Conservation (phyloP, 2,888 invertebrate genomes). For the Folsomia candida region DNA sequence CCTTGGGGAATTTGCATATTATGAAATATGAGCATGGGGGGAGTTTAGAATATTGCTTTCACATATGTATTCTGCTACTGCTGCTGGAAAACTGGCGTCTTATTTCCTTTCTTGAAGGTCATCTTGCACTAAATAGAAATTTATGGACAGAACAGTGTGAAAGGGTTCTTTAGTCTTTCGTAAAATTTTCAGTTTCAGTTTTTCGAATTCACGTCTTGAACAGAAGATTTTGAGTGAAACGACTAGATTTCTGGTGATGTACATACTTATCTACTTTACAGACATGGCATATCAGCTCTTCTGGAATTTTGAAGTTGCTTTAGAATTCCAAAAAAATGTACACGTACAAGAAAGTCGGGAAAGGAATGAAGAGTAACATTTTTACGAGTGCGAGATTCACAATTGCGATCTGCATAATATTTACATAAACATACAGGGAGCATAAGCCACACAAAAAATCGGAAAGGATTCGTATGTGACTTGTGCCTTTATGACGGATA, state of each 20-base stretch:
- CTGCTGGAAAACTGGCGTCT: too few relatives aligned
- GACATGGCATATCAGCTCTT: too few relatives aligned
- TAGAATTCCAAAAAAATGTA: background rate
- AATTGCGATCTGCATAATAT: constrained; percentile 18
- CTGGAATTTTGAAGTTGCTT: background rate
- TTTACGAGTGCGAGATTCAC: background rate
- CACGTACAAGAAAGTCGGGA: constrained; percentile 1
- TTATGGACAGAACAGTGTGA: too few relatives aligned
- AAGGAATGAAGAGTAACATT: constrained; percentile 1
- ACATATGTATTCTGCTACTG: too few relatives aligned
- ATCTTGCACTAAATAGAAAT: too few relatives aligned
- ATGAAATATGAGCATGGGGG: constrained; percentile 36
- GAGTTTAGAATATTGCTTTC: constrained; percentile 16
- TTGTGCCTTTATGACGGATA: constrained; percentile 9
- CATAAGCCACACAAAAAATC: background rate
- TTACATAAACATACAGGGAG: constrained; percentile 13
- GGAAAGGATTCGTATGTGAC: background rate
- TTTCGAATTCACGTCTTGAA: too few relatives aligned
- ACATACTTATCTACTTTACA: too few relatives aligned
- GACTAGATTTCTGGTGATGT: too few relatives aligned
- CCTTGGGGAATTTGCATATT: constrained; percentile 42
- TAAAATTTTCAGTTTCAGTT: too few relatives aligned
- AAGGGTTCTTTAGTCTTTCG: too few relatives aligned
- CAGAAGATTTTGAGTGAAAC: too few relatives aligned
- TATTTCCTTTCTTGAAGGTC: too few relatives aligned